Evolutionary conservation across 1,140 invertebrate genomes (phyloP).

Genomic region (Philopotamus ludificatus): DNA sequence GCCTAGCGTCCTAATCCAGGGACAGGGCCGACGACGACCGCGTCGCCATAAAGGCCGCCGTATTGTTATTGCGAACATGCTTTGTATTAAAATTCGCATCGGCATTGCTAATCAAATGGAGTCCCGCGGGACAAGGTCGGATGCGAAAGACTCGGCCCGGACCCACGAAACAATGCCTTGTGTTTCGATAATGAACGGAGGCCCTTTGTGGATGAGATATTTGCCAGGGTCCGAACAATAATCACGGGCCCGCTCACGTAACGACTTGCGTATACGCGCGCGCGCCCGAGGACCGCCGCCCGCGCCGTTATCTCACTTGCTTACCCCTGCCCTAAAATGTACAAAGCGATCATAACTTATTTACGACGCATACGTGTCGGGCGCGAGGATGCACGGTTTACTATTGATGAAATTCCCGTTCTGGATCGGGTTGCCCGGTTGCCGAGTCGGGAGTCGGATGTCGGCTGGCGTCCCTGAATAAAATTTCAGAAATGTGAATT

Average conservation of each 20-base stretch:
- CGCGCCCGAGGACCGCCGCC: background rate
- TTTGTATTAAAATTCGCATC: conserved; percentile 29
- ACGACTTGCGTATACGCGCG: conserved; percentile 5
- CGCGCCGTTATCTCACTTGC: background rate
- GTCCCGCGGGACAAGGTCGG: conserved; percentile 6
- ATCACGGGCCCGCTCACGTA: conserved; percentile 27
- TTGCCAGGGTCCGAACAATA: conserved; percentile 27
- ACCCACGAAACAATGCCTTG: conserved; percentile 16
- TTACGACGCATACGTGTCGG: conserved; percentile 15
- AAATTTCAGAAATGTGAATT: no score
- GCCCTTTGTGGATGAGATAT: conserved; percentile 26
- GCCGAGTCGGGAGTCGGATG: no score
- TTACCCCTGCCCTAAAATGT: background rate
- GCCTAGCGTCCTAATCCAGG: conserved; percentile 3
- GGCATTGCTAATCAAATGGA: conserved; percentile 27
- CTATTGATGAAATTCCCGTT: no score
- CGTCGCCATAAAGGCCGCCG: conserved; percentile 5
- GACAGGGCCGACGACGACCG: background rate
- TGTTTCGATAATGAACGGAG: conserved; percentile 26
- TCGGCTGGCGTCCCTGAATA: no score
- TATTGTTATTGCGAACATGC: conserved; percentile 21
- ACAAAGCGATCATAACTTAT: conserved; percentile 25
- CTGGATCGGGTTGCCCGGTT: no score
- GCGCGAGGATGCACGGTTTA: no score
- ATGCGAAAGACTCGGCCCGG: conserved; percentile 13